Conservation (phyloP, 2,888 invertebrate species). For the Troides oblongomaculatus region DNA sequence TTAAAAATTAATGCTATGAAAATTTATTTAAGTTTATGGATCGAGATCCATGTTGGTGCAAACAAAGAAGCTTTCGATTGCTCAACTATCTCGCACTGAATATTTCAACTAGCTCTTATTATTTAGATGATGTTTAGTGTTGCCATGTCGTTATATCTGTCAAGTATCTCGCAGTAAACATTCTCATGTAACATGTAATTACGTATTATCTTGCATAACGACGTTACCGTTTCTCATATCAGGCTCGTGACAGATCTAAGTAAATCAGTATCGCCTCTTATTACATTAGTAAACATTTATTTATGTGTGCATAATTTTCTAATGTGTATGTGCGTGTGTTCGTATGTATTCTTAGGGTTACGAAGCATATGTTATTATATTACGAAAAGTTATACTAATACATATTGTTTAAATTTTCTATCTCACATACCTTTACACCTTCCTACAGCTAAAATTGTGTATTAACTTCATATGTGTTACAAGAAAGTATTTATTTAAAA, state of each 20-base stretch:
- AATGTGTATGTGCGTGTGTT: no score
- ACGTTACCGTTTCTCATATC: neutral
- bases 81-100: slow-evolving; percentile 63
- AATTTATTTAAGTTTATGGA: slow-evolving; percentile 52
- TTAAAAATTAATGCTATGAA: slow-evolving; percentile 29
- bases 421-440: no score
- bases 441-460: no score
- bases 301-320: no score
- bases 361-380: no score
- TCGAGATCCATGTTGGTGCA: slow-evolving; percentile 49
- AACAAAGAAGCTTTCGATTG: slow-evolving; percentile 42
- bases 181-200: slow-evolving; percentile 1
- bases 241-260: neutral
- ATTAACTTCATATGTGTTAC: no score
- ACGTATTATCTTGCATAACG: slow-evolving; percentile 8
- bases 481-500: no score
- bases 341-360: no score
- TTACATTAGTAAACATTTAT: no score
- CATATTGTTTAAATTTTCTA: no score
- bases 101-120: slow-evolving; percentile 68
- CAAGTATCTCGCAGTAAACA: slow-evolving; percentile 16
- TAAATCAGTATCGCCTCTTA: no score
- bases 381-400: no score
- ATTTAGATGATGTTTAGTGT: slow-evolving; percentile 51
- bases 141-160: slow-evolving; percentile 39